Percentiles rank a stretch among this genome's conserved stretches.
These are phyloP conservation scores for Mystacornis crossleyi DNA, from an alignment of 2,113 vertebrate species.

Conservation along the genomic window DNA sequence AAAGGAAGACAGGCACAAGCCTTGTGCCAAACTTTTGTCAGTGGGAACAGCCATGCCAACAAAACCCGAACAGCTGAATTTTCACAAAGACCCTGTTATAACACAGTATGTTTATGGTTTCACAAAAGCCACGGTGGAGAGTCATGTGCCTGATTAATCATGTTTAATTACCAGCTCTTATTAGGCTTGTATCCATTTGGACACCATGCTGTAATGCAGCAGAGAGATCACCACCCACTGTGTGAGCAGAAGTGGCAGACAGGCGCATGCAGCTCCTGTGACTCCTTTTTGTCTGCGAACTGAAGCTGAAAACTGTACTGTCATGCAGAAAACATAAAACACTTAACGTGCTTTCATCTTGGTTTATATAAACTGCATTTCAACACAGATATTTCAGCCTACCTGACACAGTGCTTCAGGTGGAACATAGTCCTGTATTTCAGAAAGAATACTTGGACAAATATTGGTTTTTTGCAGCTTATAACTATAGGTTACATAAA, in stretches of 20 bases:
- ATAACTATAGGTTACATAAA: neutral
- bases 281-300: neutral
- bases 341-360: neutral
- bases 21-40: rapidly evolving
- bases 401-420: neutral
- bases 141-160: neutral
- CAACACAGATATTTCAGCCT: neutral
- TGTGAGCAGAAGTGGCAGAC: neutral
- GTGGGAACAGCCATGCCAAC: rapidly evolving
- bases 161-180: neutral
- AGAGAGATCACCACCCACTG: neutral
- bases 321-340: neutral
- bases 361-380: neutral
- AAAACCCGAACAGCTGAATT: neutral
- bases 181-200: neutral
- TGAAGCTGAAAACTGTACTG: neutral
- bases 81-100: neutral
- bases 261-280: rapidly evolving
- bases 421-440: neutral
- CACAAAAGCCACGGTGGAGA: neutral
- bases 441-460: neutral
- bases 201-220: neutral
- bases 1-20: neutral
- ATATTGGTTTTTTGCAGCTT: rapidly evolving
- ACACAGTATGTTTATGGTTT: neutral